phyloP scores from a whole-genome alignment of 2,888 invertebrate species.

The Plebejus argus region DNA sequence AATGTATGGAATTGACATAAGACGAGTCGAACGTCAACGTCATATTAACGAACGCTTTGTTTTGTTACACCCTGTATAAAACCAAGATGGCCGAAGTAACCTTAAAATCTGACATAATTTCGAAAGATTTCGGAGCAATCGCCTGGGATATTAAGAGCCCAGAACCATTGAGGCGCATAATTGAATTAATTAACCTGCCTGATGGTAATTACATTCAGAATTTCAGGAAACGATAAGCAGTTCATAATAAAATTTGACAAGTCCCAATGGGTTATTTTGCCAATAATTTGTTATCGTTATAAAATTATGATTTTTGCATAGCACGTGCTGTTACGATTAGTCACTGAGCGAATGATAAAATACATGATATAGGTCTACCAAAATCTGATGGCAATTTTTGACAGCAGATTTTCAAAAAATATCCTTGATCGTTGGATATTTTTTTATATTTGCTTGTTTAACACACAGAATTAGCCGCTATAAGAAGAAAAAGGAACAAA shows the following conservation, averaged over 20 bases:
- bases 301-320: not conserved
- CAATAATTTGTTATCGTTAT: not conserved
- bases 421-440: too few species aligned
- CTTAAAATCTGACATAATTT: not conserved
- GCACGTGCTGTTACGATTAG: too few species aligned
- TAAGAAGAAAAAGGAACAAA: too few species aligned
- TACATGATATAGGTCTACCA: too few species aligned
- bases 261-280: not conserved
- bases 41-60: too few species aligned
- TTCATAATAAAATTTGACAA: conserved; percentile 18
- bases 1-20: too few species aligned
- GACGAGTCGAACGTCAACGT: too few species aligned
- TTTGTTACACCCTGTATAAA: not conserved
- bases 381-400: too few species aligned
- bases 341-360: too few species aligned
- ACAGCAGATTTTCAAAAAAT: too few species aligned
- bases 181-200: conserved; percentile 11
- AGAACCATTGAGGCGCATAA: conserved; percentile 1
- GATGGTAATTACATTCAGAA: conserved; percentile 2
- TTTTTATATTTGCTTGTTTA: too few species aligned
- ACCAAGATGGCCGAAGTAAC: not conserved
- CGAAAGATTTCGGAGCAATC: not conserved
- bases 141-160: conserved; percentile 16
- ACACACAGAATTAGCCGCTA: too few species aligned
- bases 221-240: conserved; percentile 4